Conservation (phyloP, 2,113 vertebrate genomes). For the Saccopteryx leptura region DNA sequence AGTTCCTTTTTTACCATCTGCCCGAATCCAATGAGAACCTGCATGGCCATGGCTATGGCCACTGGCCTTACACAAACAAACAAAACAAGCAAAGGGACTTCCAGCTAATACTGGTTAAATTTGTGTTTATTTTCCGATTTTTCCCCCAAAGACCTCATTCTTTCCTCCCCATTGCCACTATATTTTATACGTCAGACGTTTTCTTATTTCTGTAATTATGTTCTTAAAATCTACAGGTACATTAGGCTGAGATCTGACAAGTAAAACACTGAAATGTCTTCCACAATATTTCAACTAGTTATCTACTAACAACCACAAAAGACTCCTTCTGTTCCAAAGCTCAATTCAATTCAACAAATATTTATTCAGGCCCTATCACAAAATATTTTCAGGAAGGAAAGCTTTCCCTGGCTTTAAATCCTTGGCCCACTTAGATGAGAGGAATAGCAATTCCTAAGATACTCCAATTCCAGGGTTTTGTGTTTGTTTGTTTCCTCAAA, state of each 20-base stretch:
- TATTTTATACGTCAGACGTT: slow-evolving; percentile 43
- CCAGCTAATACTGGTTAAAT: background rate
- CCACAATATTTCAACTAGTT: slow-evolving; percentile 63
- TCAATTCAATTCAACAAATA: slow-evolving; percentile 67
- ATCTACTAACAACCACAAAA: slow-evolving; percentile 37
- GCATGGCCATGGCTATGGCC: too few species aligned
- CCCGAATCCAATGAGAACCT: too few species aligned
- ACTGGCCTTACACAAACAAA: background rate
- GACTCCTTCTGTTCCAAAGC: slow-evolving; percentile 22
- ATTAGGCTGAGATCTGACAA: slow-evolving; percentile 70
- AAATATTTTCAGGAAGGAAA: slow-evolving; percentile 69
- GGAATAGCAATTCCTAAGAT: background rate
- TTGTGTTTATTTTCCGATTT: background rate
- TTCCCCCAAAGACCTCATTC: background rate
- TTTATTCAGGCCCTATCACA: slow-evolving; percentile 59
- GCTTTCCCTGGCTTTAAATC: slow-evolving; percentile 21
- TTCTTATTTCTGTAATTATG: slow-evolving; percentile 62
- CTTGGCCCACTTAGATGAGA: slow-evolving; percentile 30
- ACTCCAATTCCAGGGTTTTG: background rate
- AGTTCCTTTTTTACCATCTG: too few species aligned
- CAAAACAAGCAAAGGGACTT: background rate
- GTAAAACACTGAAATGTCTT: slow-evolving; percentile 59
- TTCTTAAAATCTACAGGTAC: slow-evolving; percentile 66
- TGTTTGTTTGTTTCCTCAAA: background rate
- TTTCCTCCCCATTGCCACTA: background rate